Conservation (phyloP, 2,113 vertebrate genomes). For the Falco punctatus region DNA sequence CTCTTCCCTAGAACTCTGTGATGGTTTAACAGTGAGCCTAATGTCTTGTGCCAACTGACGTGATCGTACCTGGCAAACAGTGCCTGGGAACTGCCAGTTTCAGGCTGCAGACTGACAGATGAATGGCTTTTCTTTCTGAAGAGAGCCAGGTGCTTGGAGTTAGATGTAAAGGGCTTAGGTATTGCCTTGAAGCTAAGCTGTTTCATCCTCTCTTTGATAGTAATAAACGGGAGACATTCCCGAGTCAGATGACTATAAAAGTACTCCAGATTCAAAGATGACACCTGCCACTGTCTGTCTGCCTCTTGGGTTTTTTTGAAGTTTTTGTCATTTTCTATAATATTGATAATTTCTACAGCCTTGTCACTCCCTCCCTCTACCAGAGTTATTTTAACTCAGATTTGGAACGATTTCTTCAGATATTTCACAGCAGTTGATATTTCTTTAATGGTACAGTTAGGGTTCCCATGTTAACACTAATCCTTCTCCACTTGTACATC, state of each 20-base stretch:
- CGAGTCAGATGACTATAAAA: slow-evolving; percentile 4
- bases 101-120: slow-evolving; percentile 5
- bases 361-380: neutral
- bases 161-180: slow-evolving; percentile 14
- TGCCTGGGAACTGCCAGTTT: neutral
- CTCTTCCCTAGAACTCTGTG: neutral
- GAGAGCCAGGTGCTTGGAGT: slow-evolving; percentile 24
- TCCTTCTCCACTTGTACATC: neutral
- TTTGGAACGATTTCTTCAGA: neutral
- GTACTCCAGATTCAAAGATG: neutral
- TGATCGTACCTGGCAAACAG: neutral
- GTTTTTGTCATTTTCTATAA: neutral
- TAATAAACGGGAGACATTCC: slow-evolving; percentile 40
- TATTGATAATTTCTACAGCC: neutral
- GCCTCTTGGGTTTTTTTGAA: neutral
- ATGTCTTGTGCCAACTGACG: neutral
- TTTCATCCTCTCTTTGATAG: slow-evolving; percentile 42
- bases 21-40: neutral
- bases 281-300: neutral
- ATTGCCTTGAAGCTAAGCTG: slow-evolving; percentile 22
- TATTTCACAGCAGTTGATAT: neutral
- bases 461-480: neutral
- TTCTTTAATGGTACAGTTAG: neutral
- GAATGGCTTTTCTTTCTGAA: slow-evolving; percentile 10
- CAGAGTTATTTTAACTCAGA: neutral